Evolutionary conservation across 2,113 vertebrate species (phyloP).

Genomic region (Pycnonotus jocosus): DNA sequence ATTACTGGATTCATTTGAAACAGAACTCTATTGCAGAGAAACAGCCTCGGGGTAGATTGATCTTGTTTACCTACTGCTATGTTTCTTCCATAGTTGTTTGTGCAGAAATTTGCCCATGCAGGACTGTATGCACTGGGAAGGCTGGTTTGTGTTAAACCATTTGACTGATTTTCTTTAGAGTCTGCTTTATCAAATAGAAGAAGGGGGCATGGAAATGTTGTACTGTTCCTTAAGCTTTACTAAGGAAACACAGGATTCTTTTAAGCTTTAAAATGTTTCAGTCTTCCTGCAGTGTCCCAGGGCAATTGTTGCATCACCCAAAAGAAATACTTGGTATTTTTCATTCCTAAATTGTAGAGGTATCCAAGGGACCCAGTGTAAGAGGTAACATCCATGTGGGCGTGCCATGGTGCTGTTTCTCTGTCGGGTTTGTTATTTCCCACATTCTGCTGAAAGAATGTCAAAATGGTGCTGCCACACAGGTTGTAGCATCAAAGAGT

Average conservation of each 20-base stretch:
- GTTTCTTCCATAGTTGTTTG: not conserved
- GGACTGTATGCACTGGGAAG: not conserved
- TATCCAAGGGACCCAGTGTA: not conserved
- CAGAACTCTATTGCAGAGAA: not conserved
- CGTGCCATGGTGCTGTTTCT: not conserved
- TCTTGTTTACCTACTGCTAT: not conserved
- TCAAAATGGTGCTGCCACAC: not conserved
- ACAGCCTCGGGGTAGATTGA: not conserved
- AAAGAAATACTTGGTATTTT: not conserved
- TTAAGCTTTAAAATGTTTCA: not conserved
- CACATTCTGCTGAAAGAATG: not conserved
- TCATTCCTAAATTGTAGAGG: not conserved
- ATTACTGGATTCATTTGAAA: not conserved
- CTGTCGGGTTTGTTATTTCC: not conserved
- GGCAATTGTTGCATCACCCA: fast-evolving
- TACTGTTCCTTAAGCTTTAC: not conserved
- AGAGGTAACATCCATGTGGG: not conserved
- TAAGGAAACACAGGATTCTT: not conserved
- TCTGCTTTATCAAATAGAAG: not conserved
- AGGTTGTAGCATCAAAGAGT: not conserved
- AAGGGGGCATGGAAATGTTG: not conserved
- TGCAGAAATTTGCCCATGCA: not conserved
- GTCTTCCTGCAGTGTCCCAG: not conserved
- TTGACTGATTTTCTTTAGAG: not conserved
- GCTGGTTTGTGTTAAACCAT: not conserved